phyloP scores from a whole-genome alignment of 2,113 vertebrate species.

The Greenwoodochromis staneri region DNA sequence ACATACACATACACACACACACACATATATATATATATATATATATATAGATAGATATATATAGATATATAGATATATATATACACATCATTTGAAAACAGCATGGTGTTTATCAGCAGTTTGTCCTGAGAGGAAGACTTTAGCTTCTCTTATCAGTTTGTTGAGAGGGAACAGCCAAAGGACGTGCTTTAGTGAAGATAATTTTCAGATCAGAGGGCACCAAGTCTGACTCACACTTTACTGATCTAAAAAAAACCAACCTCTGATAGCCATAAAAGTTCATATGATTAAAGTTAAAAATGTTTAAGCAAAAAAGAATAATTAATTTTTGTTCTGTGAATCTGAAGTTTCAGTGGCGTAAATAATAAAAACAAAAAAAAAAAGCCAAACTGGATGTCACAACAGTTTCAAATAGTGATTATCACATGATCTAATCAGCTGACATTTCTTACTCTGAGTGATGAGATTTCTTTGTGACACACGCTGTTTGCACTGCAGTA shows the following conservation, averaged over 20 bases:
- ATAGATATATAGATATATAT: accelerated
- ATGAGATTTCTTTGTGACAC: not conserved
- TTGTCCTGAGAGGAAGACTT: not conserved
- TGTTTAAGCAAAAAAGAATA: not conserved
- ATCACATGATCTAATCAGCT: not conserved
- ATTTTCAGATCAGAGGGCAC: not conserved
- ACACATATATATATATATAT: no score
- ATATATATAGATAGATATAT: no score
- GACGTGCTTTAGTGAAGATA: not conserved
- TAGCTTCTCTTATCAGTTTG: not conserved
- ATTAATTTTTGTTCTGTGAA: not conserved
- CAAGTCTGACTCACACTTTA: conserved; percentile 19
- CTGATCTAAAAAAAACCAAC: not conserved
- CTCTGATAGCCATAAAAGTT: not conserved
- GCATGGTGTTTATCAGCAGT: not conserved
- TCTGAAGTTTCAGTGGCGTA: not conserved
- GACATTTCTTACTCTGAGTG: not conserved
- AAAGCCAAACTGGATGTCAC: not conserved
- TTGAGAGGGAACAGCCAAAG: not conserved
- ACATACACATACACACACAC: no score
- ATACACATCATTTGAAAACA: not conserved
- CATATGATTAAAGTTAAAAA: not conserved
- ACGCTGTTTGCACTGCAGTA: not conserved
- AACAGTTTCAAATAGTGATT: not conserved
- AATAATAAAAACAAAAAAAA: not conserved